A percentile compares a stretch with the other conserved stretches of the same genome.
phyloP scores from a whole-genome alignment of 2,113 vertebrate species.

The Boulengerochromis microlepis region DNA sequence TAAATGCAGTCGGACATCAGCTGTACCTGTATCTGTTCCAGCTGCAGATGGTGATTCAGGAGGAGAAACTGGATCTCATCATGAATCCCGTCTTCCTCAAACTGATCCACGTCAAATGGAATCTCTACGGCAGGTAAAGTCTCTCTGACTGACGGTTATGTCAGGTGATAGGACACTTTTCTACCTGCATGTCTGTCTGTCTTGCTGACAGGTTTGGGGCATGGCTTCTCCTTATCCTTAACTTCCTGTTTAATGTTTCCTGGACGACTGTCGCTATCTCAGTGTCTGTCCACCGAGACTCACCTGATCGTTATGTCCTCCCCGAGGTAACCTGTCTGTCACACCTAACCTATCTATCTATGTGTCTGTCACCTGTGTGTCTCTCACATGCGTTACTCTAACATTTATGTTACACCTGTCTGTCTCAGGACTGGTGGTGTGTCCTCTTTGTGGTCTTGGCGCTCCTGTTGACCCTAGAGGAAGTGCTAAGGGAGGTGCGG shows the following conservation, averaged over 20 bases:
- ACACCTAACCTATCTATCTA: not conserved
- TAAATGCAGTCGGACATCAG: not conserved
- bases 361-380: not conserved
- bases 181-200: not conserved
- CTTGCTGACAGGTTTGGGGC: conserved; percentile 49
- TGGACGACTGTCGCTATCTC: conserved; percentile 69
- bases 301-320: conserved; percentile 43
- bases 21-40: not conserved
- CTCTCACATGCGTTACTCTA: not conserved
- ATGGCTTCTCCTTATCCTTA: conserved; percentile 65
- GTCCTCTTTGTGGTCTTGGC: conserved; percentile 50
- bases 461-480: conserved; percentile 33
- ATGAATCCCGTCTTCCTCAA: conserved; percentile 70
- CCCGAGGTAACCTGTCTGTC: conserved; percentile 41
- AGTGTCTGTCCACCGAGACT: conserved; percentile 38
- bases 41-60: conserved; percentile 63
- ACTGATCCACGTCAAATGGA: conserved; percentile 70
- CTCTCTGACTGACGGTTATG: not conserved
- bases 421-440: conserved; percentile 66
- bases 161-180: not conserved
- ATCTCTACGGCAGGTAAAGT: conserved; percentile 63
- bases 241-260: conserved; percentile 66
- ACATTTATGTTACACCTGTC: not conserved
- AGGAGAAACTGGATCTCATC: conserved; percentile 64
- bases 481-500: conserved; percentile 56